Evolutionary conservation across 1,140 invertebrate genomes (phyloP), one percentile per base, ranked within the genome.

Genomic region (Plodia interpunctella): DNA sequence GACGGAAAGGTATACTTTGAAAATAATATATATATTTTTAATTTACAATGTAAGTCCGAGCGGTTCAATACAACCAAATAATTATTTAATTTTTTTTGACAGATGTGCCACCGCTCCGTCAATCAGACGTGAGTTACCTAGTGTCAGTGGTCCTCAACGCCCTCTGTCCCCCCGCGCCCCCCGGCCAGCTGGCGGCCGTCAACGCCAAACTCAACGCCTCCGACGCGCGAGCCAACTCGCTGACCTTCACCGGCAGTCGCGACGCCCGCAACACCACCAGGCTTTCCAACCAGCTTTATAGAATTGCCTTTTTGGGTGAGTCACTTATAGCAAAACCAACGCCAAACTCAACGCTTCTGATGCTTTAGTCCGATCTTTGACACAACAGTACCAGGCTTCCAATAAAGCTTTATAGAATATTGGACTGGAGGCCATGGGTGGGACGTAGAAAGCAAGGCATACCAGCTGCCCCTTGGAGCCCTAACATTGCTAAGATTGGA

Each of bases 121-220:
- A 96, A 75, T 92, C 93, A 19, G 98, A 99, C 82, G 96, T 99
- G 10, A 94, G 93, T 66, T 99, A 97, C 90, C 94, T 97, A 49
- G 90, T 99, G 49, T 97, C 94, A 9, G 94, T 97, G 18, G 94
- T 99, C 9, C 90, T 99, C 6, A 96, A 96, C 81, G 94, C 97
- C 9, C 93, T 99, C 76, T 87, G 83, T 57, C 83, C 83, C 35
- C 86, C 86, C 9, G 84, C 86, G 25, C 76, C 82, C n/a, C 66
- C 83, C 3, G 76, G 76, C 4, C 93, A 94, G 58, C 56, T 80
- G 5, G 77, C 76, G 0, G 76, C 81, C 0, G 83, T 76, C 57
- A 84, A 83, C 80, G 76, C 78, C 25, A 87, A 86, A 57, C 67
- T 83, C 10, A 81, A 77, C 63, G 90, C 93, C 5, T 91, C 92